These are phyloP conservation scores for Ceratothoa steindachneri DNA, from an alignment of 2,888 invertebrate genomes.

Conservation along the genomic window DNA sequence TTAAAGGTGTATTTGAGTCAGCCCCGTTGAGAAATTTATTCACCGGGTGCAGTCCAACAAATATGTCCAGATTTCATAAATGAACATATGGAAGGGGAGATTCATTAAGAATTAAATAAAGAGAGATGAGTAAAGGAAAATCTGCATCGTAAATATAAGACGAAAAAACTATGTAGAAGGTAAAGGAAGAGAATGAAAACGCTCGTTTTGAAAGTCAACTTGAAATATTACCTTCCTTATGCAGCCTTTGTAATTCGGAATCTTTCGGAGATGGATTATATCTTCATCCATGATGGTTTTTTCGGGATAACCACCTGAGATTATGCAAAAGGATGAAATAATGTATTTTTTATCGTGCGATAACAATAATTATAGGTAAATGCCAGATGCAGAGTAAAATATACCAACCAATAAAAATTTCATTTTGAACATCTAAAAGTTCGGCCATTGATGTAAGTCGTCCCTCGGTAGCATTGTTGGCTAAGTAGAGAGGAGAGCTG, in stretches of 20 bases:
- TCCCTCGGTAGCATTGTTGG: not conserved
- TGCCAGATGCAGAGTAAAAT: no score
- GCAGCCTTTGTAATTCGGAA: slow-evolving; percentile 28
- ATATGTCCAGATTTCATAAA: no score
- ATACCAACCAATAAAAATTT: slow-evolving; percentile 34
- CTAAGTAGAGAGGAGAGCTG: not conserved
- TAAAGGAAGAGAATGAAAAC: no score
- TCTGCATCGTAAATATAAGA: no score
- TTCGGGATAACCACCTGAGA: slow-evolving; percentile 35
- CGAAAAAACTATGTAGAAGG: no score
- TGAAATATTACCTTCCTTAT: slow-evolving; percentile 28
- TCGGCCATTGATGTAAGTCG: not conserved
- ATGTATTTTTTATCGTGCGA: not conserved
- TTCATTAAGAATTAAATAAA: no score
- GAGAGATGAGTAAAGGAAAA: no score
- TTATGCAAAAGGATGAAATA: not conserved
- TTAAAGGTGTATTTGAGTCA: not conserved
- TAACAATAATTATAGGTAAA: no score
- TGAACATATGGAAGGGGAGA: no score
- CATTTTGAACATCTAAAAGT: slow-evolving; percentile 25
- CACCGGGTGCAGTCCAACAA: no score
- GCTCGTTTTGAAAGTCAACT: no score
- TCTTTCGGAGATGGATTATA: slow-evolving; percentile 7
- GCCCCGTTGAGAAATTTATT: no score
- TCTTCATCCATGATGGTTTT: slow-evolving; percentile 11